A percentile compares a stretch with the other conserved stretches of the same genome.
phyloP scores from a whole-genome alignment of 2,888 invertebrate genomes.

The Acanthoscelides obtectus region DNA sequence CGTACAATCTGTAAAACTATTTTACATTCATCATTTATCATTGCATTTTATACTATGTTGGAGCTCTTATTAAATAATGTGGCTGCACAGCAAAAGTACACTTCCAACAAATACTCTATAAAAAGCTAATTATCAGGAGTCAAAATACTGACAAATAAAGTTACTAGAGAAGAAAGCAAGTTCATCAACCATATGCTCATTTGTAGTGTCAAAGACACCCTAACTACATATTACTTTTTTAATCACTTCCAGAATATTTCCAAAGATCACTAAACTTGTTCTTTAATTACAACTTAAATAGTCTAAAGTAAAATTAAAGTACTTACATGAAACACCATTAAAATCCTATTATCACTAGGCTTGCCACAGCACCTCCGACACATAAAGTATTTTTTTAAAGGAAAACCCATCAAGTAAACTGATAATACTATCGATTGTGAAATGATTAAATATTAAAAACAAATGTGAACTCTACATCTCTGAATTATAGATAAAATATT shows the following conservation, averaged over 20 bases:
- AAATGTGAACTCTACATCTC: background rate
- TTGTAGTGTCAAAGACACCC: background rate
- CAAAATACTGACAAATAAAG: too few species aligned
- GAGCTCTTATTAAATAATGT: too few species aligned
- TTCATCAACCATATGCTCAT: background rate
- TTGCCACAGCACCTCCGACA: background rate
- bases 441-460: background rate
- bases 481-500: background rate
- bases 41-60: too few species aligned
- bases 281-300: background rate
- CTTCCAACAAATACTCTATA: too few species aligned
- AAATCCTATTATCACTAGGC: background rate
- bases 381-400: background rate
- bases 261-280: background rate
- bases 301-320: background rate
- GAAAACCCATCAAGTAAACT: background rate
- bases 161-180: too few species aligned
- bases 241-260: background rate
- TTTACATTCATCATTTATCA: too few species aligned
- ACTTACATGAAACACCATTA: background rate
- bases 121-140: too few species aligned
- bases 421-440: background rate
- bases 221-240: background rate
- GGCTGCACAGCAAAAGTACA: too few species aligned
- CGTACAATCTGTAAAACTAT: too few species aligned